Evolutionary conservation across 1,140 invertebrate genomes (phyloP).

Genomic region (Drosophila murphyi): DNA sequence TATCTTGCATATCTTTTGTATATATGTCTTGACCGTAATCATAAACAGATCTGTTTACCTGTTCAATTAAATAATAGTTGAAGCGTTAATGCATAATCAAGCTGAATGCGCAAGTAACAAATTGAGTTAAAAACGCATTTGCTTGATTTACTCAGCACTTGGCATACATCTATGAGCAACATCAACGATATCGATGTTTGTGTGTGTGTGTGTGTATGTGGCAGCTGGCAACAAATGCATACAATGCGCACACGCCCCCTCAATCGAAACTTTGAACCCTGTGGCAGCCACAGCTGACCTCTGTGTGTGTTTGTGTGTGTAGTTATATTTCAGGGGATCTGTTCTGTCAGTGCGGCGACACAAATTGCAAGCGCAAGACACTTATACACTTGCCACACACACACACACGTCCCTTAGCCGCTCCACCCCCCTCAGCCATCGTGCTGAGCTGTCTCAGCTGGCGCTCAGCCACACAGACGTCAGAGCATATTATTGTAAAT

Average conservation of each 20-base stretch:
- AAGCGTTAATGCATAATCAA: too few relatives aligned
- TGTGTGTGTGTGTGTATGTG: not conserved
- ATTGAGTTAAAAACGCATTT: constrained; percentile 2
- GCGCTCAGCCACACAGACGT: constrained; percentile 74
- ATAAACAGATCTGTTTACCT: too few relatives aligned
- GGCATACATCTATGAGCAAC: constrained; percentile 13
- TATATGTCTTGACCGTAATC: too few relatives aligned
- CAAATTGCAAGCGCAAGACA: constrained; percentile 79
- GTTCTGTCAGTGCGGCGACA: constrained; percentile 46
- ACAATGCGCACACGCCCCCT: constrained; percentile 43
- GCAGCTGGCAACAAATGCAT: constrained; percentile 4
- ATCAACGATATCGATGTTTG: too few relatives aligned
- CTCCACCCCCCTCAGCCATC: not conserved
- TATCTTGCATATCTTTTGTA: too few relatives aligned
- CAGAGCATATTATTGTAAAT: constrained; percentile 84
- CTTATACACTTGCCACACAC: constrained; percentile 61
- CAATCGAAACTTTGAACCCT: constrained; percentile 64
- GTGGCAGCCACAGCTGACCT: constrained; percentile 19
- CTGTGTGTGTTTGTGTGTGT: constrained; percentile 2
- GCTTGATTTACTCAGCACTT: constrained; percentile 2
- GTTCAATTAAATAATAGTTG: too few relatives aligned
- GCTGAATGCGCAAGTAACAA: too few relatives aligned
- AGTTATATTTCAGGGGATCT: constrained; percentile 7
- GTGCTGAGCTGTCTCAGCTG: constrained; percentile 35
- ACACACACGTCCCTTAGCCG: too few relatives aligned